Conservation (phyloP, 1,140 invertebrate genomes). For the Ceratoteleas bidentatus region DNA sequence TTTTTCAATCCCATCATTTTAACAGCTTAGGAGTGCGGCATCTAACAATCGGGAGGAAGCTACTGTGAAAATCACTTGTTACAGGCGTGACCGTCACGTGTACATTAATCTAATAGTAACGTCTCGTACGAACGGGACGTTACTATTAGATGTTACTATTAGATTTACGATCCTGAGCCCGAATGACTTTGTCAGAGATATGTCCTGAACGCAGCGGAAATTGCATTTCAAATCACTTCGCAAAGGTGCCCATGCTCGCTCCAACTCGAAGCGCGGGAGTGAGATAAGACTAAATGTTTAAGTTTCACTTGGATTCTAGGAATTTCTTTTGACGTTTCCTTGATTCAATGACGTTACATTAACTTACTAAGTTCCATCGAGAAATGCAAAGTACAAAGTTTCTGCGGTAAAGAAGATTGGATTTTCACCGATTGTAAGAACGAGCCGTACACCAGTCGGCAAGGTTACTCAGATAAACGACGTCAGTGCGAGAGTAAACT, state of each 20-base stretch:
- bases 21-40: slow-evolving; percentile 4
- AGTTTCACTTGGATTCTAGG: slow-evolving; percentile 54
- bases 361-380: slow-evolving; percentile 60
- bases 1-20: not conserved
- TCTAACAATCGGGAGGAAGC: slow-evolving; percentile 29
- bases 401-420: slow-evolving; percentile 63
- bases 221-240: slow-evolving; percentile 77
- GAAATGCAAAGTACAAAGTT: slow-evolving; percentile 67
- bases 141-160: slow-evolving; percentile 58
- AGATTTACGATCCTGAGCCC: slow-evolving; percentile 67
- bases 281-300: slow-evolving; percentile 54
- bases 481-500: slow-evolving; percentile 55
- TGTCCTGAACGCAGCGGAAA: slow-evolving; percentile 71
- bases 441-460: slow-evolving; percentile 25
- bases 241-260: slow-evolving; percentile 51
- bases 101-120: slow-evolving; percentile 39
- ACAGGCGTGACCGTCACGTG: slow-evolving; percentile 15
- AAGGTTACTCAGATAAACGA: slow-evolving; percentile 63
- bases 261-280: slow-evolving; percentile 22
- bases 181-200: slow-evolving; percentile 62
- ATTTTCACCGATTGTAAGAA: slow-evolving; percentile 64
- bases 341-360: slow-evolving; percentile 63
- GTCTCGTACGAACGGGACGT: slow-evolving; percentile 32
- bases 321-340: slow-evolving; percentile 63
- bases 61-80: slow-evolving; percentile 25